A percentile compares a stretch with the other conserved stretches of the same genome.
These are phyloP conservation scores for Panthera tigris DNA, from an alignment of 2,113 vertebrate genomes.

Conservation along the genomic window DNA sequence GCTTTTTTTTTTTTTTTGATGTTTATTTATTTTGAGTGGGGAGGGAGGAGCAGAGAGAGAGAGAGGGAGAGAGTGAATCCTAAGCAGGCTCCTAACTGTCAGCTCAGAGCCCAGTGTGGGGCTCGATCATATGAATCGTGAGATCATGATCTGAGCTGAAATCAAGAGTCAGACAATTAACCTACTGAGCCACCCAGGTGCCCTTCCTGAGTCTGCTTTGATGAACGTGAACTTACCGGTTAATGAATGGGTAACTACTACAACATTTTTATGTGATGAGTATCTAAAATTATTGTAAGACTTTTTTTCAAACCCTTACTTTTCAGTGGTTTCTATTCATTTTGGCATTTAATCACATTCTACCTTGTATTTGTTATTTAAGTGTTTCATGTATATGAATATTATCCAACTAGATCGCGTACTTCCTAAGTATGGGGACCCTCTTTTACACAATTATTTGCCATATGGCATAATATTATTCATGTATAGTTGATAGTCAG, in stretches of 20 bases:
- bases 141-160: too few species aligned
- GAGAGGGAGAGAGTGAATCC: too few species aligned
- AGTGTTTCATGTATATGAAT: not conserved
- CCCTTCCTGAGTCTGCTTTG: not conserved
- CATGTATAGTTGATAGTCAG: not conserved
- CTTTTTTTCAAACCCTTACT: not conserved
- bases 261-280: not conserved
- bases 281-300: not conserved
- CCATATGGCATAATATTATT: not conserved
- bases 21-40: too few species aligned
- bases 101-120: too few species aligned
- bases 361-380: constrained; percentile 5
- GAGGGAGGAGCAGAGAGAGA: too few species aligned
- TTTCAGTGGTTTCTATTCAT: not conserved
- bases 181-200: too few species aligned
- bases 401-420: not conserved
- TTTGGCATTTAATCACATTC: constrained; percentile 22
- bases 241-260: constrained; percentile 12
- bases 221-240: not conserved
- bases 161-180: too few species aligned
- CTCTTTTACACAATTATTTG: constrained; percentile 7
- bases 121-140: too few species aligned
- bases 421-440: not conserved
- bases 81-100: too few species aligned
- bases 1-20: too few species aligned